Evolutionary conservation across 2,888 invertebrate species (phyloP), one percentile per base, ranked within the genome.

Genomic region (Gerris lacustris): DNA sequence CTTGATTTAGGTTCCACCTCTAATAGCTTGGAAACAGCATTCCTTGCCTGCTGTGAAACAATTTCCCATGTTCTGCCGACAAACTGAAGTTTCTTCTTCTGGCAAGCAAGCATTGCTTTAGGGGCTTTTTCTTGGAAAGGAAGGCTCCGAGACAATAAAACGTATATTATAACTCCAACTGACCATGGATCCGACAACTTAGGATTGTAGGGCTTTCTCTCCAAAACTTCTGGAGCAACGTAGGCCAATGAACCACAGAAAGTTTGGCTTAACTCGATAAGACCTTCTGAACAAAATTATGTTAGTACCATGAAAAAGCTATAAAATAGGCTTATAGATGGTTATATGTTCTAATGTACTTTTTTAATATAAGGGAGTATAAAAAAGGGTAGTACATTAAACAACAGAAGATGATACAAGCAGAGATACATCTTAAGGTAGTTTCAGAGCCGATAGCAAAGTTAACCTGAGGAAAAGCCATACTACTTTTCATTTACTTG

Each of bases 181-280:
- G 64, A 64, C 64, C 64, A 64, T 7, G 7, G 9, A 17, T 64
- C 64, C 17, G 64, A n/a, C 31, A 31, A 9, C 18, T 64, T 64
- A 9, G 64, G 64, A 17, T 64, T 64, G 31, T 64, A 64, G 7
- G 64, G 64, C 64, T 64, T 64, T 18, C 17, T 64, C 17, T 64
- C 64, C 7, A 64, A 18, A 7, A 64, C 31, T 64, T 64, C 64
- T n/a, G 64, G 64, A n/a, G 64, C 64, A 4, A 31, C 31, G 5
- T 64, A 64, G 17, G 64, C 64, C 18, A 64, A 9, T 17, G 64
- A 64, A 64, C 64, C 64, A 31, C 64, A 64, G 64, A 18, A 64
- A 9, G 64, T 64, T 64, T 64, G 17, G 17, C 64, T 64, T 18
- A 64, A 64, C 64, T 64, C 64, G 9, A 55, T 9, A 9, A 55